Percentiles rank a stretch among this genome's conserved stretches.
Conservation (phyloP, 2,888 invertebrate species). For the Myathropa florea region DNA sequence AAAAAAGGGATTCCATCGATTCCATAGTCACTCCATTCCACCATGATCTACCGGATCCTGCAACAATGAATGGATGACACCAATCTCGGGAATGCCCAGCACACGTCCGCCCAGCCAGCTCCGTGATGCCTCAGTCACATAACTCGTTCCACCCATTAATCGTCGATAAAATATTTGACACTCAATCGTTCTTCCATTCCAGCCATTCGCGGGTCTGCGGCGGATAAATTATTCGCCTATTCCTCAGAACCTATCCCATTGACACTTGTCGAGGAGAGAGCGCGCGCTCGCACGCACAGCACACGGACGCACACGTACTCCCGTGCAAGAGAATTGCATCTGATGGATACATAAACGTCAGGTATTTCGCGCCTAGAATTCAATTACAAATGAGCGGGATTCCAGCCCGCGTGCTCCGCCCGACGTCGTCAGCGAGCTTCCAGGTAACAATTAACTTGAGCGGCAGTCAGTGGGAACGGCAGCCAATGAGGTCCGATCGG, state of each 20-base stretch:
- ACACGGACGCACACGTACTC: background rate
- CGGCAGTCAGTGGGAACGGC: background rate
- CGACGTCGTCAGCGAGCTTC: conserved; percentile 23
- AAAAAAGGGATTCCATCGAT: too few relatives aligned
- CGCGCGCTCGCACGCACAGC: conserved; percentile 20
- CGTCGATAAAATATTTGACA: conserved; percentile 19
- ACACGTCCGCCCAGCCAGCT: background rate
- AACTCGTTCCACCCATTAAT: background rate
- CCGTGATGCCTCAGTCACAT: background rate
- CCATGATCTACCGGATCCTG: background rate
- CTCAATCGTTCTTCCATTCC: background rate
- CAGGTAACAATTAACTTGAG: conserved; percentile 60
- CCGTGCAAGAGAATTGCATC: conserved; percentile 18
- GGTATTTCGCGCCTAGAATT: conserved; percentile 69
- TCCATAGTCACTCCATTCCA: too few relatives aligned
- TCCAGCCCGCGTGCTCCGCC: conserved; percentile 31
- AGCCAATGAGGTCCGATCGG: too few relatives aligned
- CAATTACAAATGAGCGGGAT: conserved; percentile 68
- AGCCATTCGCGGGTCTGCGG: background rate
- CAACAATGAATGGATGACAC: background rate
- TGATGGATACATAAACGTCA: conserved; percentile 65
- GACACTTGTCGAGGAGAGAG: conserved; percentile 46
- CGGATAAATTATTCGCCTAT: conserved; percentile 42
- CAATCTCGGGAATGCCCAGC: background rate
- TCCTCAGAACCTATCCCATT: conserved; percentile 39